Evolutionary conservation across 2,113 vertebrate species (phyloP).

Genomic region (Zapornia atra): DNA sequence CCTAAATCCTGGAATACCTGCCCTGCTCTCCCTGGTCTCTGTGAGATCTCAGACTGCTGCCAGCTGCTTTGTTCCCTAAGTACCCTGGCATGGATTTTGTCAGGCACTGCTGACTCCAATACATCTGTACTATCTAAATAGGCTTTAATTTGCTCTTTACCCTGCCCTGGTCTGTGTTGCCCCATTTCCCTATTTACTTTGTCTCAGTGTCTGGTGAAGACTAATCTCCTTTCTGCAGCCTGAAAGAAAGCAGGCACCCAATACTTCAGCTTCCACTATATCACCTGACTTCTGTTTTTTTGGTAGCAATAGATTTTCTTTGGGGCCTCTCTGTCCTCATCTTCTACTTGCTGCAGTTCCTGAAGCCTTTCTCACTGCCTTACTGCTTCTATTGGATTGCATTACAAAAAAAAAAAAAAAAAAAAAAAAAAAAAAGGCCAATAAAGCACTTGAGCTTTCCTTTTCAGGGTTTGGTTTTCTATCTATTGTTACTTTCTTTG

Average conservation of each 20-base stretch:
- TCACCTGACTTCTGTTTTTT: not conserved
- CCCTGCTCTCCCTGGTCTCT: not conserved
- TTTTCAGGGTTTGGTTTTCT: not conserved
- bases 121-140: not conserved
- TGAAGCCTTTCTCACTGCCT: not conserved
- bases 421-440: too few species aligned
- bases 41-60: not conserved
- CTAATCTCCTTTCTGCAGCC: slow-evolving; percentile 10
- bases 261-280: not conserved
- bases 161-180: slow-evolving; percentile 20
- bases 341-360: not conserved
- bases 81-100: slow-evolving; percentile 4
- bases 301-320: not conserved
- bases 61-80: slow-evolving; percentile 26
- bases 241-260: slow-evolving; percentile 47
- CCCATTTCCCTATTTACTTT: slow-evolving; percentile 41
- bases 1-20: not conserved
- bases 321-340: not conserved
- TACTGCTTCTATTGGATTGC: not conserved
- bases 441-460: not conserved
- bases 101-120: not conserved
- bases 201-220: not conserved
- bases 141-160: slow-evolving; percentile 3
- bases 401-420: not conserved
- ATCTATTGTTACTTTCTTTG: not conserved